These are phyloP conservation scores for Drosophila flavopinicola DNA, from an alignment of 2,888 invertebrate species.

Conservation along the genomic window DNA sequence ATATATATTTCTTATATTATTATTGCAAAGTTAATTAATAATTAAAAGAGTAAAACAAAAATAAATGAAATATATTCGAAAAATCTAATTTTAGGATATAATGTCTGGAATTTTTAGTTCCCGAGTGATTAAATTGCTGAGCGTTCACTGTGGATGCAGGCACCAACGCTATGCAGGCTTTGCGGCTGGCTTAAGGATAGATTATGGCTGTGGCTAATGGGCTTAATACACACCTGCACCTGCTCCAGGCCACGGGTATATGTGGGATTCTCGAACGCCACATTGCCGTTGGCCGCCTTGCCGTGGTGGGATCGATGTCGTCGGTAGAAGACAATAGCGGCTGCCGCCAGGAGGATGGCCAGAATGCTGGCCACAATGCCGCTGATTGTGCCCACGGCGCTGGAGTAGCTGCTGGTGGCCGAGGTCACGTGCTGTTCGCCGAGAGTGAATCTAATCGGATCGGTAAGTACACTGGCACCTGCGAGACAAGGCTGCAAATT, in stretches of 20 bases:
- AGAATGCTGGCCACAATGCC: constrained; percentile 84
- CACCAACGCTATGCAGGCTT: no score
- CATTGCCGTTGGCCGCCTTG: constrained; percentile 86
- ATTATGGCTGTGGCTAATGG: constrained; percentile 4
- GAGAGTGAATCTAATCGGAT: constrained; percentile 90
- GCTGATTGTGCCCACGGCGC: constrained; percentile 83
- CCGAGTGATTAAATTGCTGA: no score
- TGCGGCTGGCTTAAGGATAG: not conserved
- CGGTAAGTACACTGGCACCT: constrained; percentile 91
- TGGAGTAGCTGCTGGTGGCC: constrained; percentile 85
- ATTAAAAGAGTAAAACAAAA: no score
- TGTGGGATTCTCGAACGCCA: constrained; percentile 94
- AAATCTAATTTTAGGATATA: no score
- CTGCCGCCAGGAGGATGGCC: constrained; percentile 82
- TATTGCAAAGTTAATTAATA: no score
- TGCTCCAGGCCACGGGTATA: constrained; percentile 92
- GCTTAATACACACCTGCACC: constrained; percentile 87
- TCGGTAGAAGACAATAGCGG: constrained; percentile 84
- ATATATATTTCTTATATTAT: no score
- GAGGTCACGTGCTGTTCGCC: constrained; percentile 90
- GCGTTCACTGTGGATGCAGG: no score
- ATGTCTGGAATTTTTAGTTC: no score
- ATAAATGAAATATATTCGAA: no score
- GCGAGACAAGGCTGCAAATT: constrained; percentile 60
- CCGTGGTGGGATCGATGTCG: constrained; percentile 81